Percentiles rank a stretch among this genome's conserved stretches.
Evolutionary conservation across 2,797 vertebrate genomes (phyloP).

Genomic region (Poecile montanus): DNA sequence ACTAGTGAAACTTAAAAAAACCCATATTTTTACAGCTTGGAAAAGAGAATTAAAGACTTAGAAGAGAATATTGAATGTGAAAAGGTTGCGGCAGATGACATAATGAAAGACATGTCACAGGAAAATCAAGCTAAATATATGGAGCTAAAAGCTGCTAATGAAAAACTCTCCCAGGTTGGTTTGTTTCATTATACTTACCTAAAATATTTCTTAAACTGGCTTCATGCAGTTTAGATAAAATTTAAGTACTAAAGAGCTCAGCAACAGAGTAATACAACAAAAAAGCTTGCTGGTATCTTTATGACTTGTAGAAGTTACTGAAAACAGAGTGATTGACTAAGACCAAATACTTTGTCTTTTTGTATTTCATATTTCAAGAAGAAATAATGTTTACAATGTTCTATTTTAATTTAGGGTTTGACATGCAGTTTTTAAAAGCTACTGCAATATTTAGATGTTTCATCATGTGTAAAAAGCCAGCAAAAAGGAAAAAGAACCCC

Average conservation of each 20-base stretch:
- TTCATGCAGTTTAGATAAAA: background rate
- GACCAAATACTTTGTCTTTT: background rate
- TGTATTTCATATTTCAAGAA: background rate
- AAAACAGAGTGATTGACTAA: background rate
- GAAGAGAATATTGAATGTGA: slow-evolving; percentile 88
- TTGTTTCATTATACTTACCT: background rate
- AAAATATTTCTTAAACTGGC: background rate
- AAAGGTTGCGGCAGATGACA: slow-evolving; percentile 85
- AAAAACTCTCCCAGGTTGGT: slow-evolving; percentile 89
- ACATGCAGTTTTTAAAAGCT: background rate
- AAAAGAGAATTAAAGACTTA: slow-evolving; percentile 84
- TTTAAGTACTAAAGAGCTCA: background rate
- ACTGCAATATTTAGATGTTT: background rate
- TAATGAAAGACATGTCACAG: slow-evolving; percentile 88
- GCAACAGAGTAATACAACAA: background rate
- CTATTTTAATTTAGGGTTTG: background rate
- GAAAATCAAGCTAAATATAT: slow-evolving; percentile 88
- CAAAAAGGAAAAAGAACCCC: background rate
- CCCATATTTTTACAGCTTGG: slow-evolving; percentile 80
- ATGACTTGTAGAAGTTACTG: background rate
- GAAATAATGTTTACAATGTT: background rate
- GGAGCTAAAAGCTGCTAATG: slow-evolving; percentile 87
- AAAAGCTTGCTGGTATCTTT: background rate
- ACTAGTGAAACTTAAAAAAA: background rate
- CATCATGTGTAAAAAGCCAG: background rate